Conservation (phyloP, 2,797 vertebrate genomes). For the Etheostoma nigrum region DNA sequence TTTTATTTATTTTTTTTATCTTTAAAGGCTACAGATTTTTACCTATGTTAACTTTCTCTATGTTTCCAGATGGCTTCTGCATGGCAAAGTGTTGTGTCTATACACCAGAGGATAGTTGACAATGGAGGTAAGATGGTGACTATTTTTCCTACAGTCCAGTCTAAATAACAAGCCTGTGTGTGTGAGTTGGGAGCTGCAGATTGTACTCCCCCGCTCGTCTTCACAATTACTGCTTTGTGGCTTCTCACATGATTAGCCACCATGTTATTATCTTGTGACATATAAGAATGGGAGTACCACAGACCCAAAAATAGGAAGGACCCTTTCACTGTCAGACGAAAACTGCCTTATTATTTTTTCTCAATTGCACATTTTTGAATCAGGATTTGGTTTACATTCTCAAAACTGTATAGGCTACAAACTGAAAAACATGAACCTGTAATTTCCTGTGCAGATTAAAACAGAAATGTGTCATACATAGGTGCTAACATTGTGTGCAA, state of each 20-base stretch:
- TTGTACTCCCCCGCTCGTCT: constrained; percentile 17
- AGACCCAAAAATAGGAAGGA: neutral
- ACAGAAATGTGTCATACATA: neutral
- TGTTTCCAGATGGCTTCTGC: constrained; percentile 72
- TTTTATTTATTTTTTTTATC: neutral
- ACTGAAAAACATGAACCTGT: neutral
- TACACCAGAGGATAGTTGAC: constrained; percentile 75
- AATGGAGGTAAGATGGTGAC: constrained; percentile 77
- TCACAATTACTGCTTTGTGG: constrained; percentile 63
- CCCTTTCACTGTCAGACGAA: neutral
- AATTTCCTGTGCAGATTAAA: neutral
- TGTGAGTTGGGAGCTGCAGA: constrained; percentile 34
- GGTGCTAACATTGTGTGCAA: neutral
- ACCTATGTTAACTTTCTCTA: neutral
- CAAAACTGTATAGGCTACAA: neutral
- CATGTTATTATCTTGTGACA: constrained; percentile 15
- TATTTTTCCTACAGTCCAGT: neutral
- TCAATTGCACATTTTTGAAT: neutral
- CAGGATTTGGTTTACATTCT: neutral
- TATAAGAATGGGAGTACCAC: neutral
- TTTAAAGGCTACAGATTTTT: neutral
- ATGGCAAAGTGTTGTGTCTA: constrained; percentile 65
- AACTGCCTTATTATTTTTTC: neutral
- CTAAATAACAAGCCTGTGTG: neutral
- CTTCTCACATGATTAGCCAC: constrained; percentile 35